Evolutionary conservation across 2,113 vertebrate species (phyloP).

Genomic region (Protomyctophum bolini): DNA sequence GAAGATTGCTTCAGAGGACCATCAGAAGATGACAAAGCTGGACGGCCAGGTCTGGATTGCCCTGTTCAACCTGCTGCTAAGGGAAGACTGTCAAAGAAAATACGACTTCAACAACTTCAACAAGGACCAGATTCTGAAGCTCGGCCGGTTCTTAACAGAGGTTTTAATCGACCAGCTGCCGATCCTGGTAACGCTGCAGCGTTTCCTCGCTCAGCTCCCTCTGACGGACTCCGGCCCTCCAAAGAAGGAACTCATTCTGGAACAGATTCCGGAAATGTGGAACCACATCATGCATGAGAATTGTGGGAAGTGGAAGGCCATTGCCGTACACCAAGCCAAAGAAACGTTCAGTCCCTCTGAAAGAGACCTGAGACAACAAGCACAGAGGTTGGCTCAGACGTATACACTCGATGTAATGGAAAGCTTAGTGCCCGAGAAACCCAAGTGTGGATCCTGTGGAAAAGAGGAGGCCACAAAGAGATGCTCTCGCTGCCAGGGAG

Average conservation of each 20-base stretch:
- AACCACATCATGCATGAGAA: slow-evolving; percentile 83
- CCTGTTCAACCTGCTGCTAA: slow-evolving; percentile 90
- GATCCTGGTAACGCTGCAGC: slow-evolving; percentile 86
- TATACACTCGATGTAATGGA: slow-evolving; percentile 92
- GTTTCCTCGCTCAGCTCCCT: slow-evolving; percentile 86
- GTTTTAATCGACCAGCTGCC: slow-evolving; percentile 91
- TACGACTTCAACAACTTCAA: slow-evolving; percentile 90
- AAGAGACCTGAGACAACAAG: slow-evolving; percentile 85
- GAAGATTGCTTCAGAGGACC: slow-evolving; percentile 78
- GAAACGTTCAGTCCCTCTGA: slow-evolving; percentile 84
- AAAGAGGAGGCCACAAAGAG: slow-evolving; percentile 81
- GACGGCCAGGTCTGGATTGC: slow-evolving; percentile 95
- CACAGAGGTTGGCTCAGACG: slow-evolving; percentile 85
- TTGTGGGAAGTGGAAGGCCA: slow-evolving; percentile 89
- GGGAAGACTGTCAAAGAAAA: slow-evolving; percentile 84
- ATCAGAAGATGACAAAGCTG: slow-evolving; percentile 88
- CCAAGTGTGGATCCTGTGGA: slow-evolving; percentile 85
- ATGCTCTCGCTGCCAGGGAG: slow-evolving; percentile 88
- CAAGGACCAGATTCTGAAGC: slow-evolving; percentile 92
- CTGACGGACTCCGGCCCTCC: slow-evolving; percentile 84
- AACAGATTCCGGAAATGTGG: slow-evolving; percentile 93
- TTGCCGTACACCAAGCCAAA: slow-evolving; percentile 90
- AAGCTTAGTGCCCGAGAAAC: slow-evolving; percentile 83
- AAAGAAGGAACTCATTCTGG: slow-evolving; percentile 88
- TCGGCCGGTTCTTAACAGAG: slow-evolving; percentile 87